Evolutionary conservation across 2,113 vertebrate species (phyloP).

Genomic region (Pseudolaguvia tuberculata): DNA sequence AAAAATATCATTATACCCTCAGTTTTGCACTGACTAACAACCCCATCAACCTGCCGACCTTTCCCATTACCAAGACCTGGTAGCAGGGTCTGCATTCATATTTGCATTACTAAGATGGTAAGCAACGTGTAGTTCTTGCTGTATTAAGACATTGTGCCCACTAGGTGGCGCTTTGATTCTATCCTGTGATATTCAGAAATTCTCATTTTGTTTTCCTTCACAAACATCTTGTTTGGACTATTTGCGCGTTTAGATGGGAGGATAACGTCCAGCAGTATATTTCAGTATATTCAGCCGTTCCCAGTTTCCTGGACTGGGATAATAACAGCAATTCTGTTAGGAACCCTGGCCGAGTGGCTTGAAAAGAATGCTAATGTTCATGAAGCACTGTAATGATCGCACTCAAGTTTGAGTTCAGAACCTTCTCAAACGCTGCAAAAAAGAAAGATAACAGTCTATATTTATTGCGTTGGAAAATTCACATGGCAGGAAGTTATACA

Average conservation of each 20-base stretch:
- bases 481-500: no score
- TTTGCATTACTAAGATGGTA: background rate
- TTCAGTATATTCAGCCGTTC: background rate
- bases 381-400: background rate
- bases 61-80: background rate
- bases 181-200: background rate
- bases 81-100: background rate
- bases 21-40: no score
- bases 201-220: slow-evolving; percentile 12
- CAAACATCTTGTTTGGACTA: no score
- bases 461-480: background rate
- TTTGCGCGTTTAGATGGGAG: no score
- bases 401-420: background rate
- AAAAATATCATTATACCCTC: no score
- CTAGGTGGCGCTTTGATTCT: slow-evolving; percentile 2
- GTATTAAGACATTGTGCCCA: background rate
- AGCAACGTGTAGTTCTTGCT: background rate
- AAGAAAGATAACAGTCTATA: background rate
- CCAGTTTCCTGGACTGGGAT: background rate
- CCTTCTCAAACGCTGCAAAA: background rate
- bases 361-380: background rate
- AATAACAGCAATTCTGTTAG: background rate
- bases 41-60: background rate
- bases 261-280: no score
- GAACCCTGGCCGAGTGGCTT: background rate